Percentiles rank a stretch among this genome's conserved stretches.
phyloP scores from a whole-genome alignment of 2,888 invertebrate species.

The Lepas anatifera region DNA sequence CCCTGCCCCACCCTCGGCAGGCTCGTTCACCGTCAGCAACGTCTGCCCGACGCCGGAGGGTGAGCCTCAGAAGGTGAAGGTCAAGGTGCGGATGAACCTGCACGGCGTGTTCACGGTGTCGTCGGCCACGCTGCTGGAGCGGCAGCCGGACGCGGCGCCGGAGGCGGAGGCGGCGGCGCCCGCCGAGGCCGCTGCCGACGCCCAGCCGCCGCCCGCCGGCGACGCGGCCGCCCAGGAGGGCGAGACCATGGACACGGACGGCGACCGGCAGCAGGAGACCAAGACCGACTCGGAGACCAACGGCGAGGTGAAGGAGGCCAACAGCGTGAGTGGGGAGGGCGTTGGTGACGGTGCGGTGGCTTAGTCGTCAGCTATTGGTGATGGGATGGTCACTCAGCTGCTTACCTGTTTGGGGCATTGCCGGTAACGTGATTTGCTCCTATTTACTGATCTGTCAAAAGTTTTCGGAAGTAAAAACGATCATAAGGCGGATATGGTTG shows the following conservation, averaged over 20 bases:
- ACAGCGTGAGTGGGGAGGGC: not conserved
- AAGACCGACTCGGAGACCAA: conserved; percentile 16
- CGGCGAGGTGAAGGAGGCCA: conserved; percentile 14
- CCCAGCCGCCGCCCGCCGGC: conserved; percentile 9
- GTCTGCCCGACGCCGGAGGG: conserved; percentile 77
- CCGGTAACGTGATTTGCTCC: no score
- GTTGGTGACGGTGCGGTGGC: not conserved
- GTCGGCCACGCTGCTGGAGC: conserved; percentile 56
- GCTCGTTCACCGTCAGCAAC: conserved; percentile 63
- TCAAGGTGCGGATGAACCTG: conserved; percentile 86
- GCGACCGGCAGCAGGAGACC: conserved; percentile 18
- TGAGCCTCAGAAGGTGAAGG: conserved; percentile 87
- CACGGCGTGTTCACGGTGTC: conserved; percentile 84
- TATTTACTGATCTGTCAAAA: no score
- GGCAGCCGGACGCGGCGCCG: conserved; percentile 31
- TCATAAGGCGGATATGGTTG: no score
- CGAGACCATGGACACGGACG: conserved; percentile 29
- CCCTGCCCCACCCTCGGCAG: conserved; percentile 35
- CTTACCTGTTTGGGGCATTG: no score
- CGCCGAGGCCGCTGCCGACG: conserved; percentile 30
- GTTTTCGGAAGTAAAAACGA: no score
- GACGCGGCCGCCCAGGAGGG: not conserved
- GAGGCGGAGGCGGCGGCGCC: conserved; percentile 31
- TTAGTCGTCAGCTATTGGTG: no score
- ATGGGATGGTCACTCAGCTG: no score